Evolutionary conservation across 64 coral and sea anemone genomes (phyloP), one percentile per base, ranked within the genome.

Genomic region (Stylophora pistillata): DNA sequence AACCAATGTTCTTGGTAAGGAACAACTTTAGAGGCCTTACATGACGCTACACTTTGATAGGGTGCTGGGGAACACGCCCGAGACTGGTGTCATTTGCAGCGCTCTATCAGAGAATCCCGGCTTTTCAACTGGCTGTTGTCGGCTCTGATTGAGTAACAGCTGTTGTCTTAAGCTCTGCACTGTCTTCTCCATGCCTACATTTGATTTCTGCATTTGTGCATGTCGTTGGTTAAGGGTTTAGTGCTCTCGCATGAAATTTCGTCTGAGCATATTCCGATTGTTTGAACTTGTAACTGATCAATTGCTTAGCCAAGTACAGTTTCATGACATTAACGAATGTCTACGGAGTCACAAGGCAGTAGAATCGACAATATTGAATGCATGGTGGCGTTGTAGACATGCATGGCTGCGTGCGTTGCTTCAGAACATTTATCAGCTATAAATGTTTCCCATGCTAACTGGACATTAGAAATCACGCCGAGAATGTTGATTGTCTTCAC

Each of bases 401-500:
- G 16, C 18, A 88, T 23, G n/a, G 91, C 91, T 13, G 28, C 68
- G 53, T 68, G 59, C 5, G 74, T 53, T 10, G 86, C 92, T 66
- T 90, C 79, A 23, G 80, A 65, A 87, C 92, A 94, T 68, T 94
- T 94, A 53, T 59, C 78, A 23, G 56, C 74, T 17, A 90, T 59
- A 79, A 87, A 90, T 14, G 76, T 78, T 23, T 90, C 74, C 93
- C 93, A 94, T 0, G 93, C 93, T 30, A 47, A 86, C 65, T 90
- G 59, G 66, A 94, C 83, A 34, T 94, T 94, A 28, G 92, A 88
- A 79, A 94, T 82, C 15, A 82, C 82, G 7, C 88, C 92, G 52
- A 88, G 92, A 15, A 80, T 94, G 81, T 94, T 94, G 33, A 94
- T 75, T 7, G 92, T 80, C 4, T 94, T 55, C 56, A 90, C 88